Evolutionary conservation across 2,113 vertebrate genomes (phyloP), one percentile per base, ranked within the genome.

Genomic region (Rafetus swinhoei): DNA sequence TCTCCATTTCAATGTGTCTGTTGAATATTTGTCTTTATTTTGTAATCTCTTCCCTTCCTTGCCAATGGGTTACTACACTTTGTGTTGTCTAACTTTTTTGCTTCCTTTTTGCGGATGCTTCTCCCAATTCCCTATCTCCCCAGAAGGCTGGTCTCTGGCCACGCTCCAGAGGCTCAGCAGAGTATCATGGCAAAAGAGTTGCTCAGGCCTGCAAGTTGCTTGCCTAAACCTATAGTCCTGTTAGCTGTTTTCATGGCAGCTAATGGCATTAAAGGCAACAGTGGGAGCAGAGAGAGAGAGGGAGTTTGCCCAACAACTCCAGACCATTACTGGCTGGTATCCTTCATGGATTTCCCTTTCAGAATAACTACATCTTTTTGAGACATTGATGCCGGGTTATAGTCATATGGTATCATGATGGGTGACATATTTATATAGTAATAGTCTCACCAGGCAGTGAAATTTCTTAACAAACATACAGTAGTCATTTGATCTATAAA

Each of bases 1-100:
- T 91, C 94, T 95, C 54, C 0, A 0, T 85, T 88, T 86, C 84
- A 81, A 3, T 82, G 85, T 59, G 5, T 53, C 27, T 52, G 87
- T 93, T 84, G 84, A 0, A 12, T 52, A 65, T 84, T 3, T 35
- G 74, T 84, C 3, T 35, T 24, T 74, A 22, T 54, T 72, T 7
- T 45, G 16, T 25, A 35, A 3, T 15, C 22, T 57, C 1, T 24
- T 57, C 45, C 15, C 32, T 27, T 76, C 79, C 1, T 1, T 10
- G 9, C 2, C 5, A 1, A 0, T 18, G 6, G 1, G 72, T 90
- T 79, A 65, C 5, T 76, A 87, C 54, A 45, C 24, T 10, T 93
- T 82, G 16, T 24, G 53, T 2, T 45, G 52, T 82, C 24, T 0
- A 0, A 7, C 12, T 60, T 82, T 60, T 88, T 85, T 52, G n/a